Percentiles rank a stretch among this genome's conserved stretches.
These are phyloP conservation scores for Apomyelois bistriatella DNA, from an alignment of 2,888 invertebrate species.

Conservation along the genomic window DNA sequence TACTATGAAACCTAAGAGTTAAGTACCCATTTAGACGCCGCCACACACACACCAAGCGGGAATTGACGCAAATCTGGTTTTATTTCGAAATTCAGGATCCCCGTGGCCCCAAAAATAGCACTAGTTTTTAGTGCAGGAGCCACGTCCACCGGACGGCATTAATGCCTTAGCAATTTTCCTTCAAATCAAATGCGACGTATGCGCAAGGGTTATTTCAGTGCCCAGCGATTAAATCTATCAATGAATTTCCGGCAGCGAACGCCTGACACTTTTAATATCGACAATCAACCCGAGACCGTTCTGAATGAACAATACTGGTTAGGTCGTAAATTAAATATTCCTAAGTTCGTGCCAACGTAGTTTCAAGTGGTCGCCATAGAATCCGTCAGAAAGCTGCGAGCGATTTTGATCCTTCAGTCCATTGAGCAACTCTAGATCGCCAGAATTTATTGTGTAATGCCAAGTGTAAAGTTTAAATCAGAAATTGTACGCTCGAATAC, in stretches of 20 bases:
- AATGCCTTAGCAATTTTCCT: constrained; percentile 74
- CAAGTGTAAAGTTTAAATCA: constrained; percentile 29
- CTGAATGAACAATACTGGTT: constrained; percentile 73
- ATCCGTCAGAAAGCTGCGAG: neutral
- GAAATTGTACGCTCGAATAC: constrained; percentile 19
- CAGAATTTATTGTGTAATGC: constrained; percentile 14
- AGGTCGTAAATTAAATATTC: constrained; percentile 69
- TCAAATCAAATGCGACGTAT: constrained; percentile 59
- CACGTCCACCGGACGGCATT: constrained; percentile 70
- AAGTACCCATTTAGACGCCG: no score
- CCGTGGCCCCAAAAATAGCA: constrained; percentile 58
- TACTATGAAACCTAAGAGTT: no score
- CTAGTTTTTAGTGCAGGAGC: constrained; percentile 56
- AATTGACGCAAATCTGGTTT: constrained; percentile 43
- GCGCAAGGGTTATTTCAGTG: constrained; percentile 58
- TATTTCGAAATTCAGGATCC: constrained; percentile 50
- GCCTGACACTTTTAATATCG: constrained; percentile 77
- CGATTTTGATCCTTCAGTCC: constrained; percentile 1
- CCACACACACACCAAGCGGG: neutral
- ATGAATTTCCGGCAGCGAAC: constrained; percentile 74
- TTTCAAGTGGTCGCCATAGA: constrained; percentile 27
- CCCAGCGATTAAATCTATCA: constrained; percentile 75
- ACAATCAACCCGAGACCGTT: constrained; percentile 65
- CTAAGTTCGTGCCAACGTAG: constrained; percentile 54
- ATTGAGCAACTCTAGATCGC: neutral